Evolutionary conservation across 23 tunicate species (phyloP), one percentile per base, ranked within the genome.

Genomic region (Clavelina lepadiformis): DNA sequence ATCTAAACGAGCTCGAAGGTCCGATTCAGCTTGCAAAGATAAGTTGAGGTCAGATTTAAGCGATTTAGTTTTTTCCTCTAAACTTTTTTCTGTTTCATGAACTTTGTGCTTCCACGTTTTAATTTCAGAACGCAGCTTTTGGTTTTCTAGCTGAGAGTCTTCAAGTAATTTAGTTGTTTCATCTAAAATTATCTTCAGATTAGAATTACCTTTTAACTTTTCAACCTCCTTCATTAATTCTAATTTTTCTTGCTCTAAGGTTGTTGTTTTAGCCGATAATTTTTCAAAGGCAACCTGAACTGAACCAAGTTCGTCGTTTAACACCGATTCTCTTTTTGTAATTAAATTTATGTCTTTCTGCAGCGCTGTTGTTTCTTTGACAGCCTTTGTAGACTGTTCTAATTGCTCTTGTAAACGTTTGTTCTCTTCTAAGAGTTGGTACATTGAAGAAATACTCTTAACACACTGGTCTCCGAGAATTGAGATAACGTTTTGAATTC

Each of bases 181-280:
- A n/a, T n/a, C n/a, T n/a, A n/a, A n/a, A n/a, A n/a, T n/a, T n/a
- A n/a, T n/a, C 46, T 44, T 46, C 56, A 18, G 22, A 24, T 30
- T 23, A 1, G 37, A 11, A 1, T 33, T 22, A 35, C 31, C 56
- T 51, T 45, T 36, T 24, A 28, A 44, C 11, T 38, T 7, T 19
- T 53, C 57, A 7, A 46, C 57, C 20, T 66, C 47, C 35, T 66
- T 46, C 4, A 76, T 76, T 35, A 76, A 34, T 54, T 76, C 73
- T 30, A 33, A 54, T 38, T 76, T 76, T 55, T 76, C 82, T 33
- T 76, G 73, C 28, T 76, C 73, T 11, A 76, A 53, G 11, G 38
- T 65, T 28, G 51, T 50, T 18, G 47, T 66, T 38, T 66, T 38
- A 3, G 71, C 65, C 11, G 56, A 29, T 22, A 76, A 56, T 5